Evolutionary conservation across 2,888 invertebrate species (phyloP), one percentile per base, ranked within the genome.

Genomic region (Silvanus unidentatus): DNA sequence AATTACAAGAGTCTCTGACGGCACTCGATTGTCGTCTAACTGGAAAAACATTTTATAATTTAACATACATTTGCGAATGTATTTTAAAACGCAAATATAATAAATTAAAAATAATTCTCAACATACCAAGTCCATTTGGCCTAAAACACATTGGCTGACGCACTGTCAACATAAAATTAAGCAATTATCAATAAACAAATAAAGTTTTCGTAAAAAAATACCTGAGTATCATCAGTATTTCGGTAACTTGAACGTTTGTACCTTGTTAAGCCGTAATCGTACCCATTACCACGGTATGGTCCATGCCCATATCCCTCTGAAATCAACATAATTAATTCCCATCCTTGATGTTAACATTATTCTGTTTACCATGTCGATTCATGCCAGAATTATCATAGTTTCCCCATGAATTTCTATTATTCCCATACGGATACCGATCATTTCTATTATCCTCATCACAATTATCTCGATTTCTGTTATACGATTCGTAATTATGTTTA

Each of bases 1-100:
- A 14, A 70, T 65, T 16, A 71, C 48, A 43, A 68, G 58, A n/a
- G 66, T 64, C 59, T 72, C 72, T 1, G 72, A 71, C 8, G 71
- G 72, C 10, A 64, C 54, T 46, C 66, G 59, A 43, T 66, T 66
- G 42, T 70, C 69, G 47, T 71, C 71, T 37, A 71, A 52, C 71
- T 71, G 48, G 38, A 65, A 63, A 47, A 27, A 35, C 11, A 15
- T 40, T 40, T 9, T 8, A 32, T 12, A 5, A 5, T 8, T 5
- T 32, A 32, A 12, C 6, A 12, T n/a, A 32, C 32, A 4, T 32
- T 12, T 32, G 28, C 8, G 28, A n/a, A n/a, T 22, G 22, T 22
- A 22, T 5, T n/a, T n/a, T n/a, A n/a, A n/a, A n/a, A n/a, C n/a
- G n/a, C n/a, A n/a, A n/a, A n/a, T n/a, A n/a, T n/a, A n/a, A n/a